These are phyloP conservation scores for Pterobdella sp. DNA, from an alignment of 2,888 invertebrate genomes.

Conservation along the genomic window DNA sequence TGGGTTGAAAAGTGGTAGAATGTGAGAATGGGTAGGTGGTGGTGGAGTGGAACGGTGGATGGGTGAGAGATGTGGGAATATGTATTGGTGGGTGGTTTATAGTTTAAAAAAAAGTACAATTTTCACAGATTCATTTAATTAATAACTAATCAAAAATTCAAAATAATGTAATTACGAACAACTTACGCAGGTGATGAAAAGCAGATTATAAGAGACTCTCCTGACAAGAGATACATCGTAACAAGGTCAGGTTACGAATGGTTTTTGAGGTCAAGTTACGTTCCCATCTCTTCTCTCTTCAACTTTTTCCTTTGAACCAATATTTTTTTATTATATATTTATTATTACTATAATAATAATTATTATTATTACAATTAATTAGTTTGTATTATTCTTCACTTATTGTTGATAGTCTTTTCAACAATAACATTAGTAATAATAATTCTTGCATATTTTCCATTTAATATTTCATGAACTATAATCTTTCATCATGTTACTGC, in stretches of 20 bases:
- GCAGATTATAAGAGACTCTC: constrained; percentile 33
- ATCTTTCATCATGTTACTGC: too few relatives aligned
- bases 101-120: background rate
- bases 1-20: background rate
- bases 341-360: background rate
- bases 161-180: background rate
- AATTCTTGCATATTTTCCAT: too few relatives aligned
- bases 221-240: constrained; percentile 36
- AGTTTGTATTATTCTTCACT: background rate
- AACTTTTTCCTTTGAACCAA: too few relatives aligned
- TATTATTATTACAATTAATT: background rate
- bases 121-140: background rate
- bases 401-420: background rate
- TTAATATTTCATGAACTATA: too few relatives aligned
- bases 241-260: constrained; percentile 22
- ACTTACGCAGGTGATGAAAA: constrained; percentile 16
- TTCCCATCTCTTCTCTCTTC: too few relatives aligned
- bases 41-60: background rate
- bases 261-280: constrained; percentile 5
- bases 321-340: background rate
- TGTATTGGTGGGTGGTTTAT: background rate
- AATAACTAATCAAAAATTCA: background rate
- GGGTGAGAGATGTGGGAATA: background rate
- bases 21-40: background rate
- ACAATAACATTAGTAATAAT: background rate